Base-by-base conservation (phyloP, 2,888 invertebrate species). In the Hydrotaea cyrtoneurina region DNA sequence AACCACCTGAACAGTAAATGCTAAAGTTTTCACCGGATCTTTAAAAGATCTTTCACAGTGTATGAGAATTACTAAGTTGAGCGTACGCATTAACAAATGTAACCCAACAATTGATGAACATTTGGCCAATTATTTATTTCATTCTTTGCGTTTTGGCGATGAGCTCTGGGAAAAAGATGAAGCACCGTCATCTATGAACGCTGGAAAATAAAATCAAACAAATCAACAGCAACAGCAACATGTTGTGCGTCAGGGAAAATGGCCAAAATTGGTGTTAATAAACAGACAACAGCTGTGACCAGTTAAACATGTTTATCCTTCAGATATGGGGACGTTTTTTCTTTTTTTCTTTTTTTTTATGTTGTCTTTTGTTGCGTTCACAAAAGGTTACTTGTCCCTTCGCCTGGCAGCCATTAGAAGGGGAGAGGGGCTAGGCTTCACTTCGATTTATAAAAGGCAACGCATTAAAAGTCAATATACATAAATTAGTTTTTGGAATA, bases 231-330 rank as follows among this genome's bases (percentile, higher is more conserved):
- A 80, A 83, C 77, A 80, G 77, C 77, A 80, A 83, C 77, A 80
- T 83, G 73, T 80, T 83, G 80, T 59, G 50, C 69, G 26, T 57
- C 53, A 21, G 31, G 19, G 62, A 59, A 80, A 77, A 77, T 77
- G 53, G 3, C 55, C 53, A 17, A 80, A 80, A 74, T 71, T 74
- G 59, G 59, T 69, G 83, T 83, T 83, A 83, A 80, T 80, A 83
- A 80, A 71, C 77, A 78, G 69, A 46, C 83, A 77, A 74, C 80
- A 83, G 74, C 69, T 83, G 83, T 78, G 83, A 19, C 69, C 74
- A 19, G 53, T 36, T 71, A 73, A 59, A 59, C 43, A 55, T 77
- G 69, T 21, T 46, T 23, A 46, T 21, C 13, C 59, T 23, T 26
- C 2, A 26, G 13, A 59, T 59, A 21, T 11, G 19, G 21, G 19